Conservation (phyloP, 2,113 vertebrate species). For the Odontophorus gujanensis region DNA sequence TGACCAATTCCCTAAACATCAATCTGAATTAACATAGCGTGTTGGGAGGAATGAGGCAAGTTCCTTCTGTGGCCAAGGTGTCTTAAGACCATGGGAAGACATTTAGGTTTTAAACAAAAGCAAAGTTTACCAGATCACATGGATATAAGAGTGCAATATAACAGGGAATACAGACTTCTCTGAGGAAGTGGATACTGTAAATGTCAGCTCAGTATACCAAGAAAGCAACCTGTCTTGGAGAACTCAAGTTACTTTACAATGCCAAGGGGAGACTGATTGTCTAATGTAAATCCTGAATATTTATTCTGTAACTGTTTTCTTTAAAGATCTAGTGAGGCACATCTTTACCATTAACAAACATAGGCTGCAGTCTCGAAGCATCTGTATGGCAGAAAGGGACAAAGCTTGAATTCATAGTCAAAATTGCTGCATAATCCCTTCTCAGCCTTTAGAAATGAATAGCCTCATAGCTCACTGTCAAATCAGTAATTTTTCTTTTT, state of each 20-base stretch:
- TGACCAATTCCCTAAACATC: neutral
- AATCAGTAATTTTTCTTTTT: constrained; percentile 25
- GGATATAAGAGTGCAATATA: neutral
- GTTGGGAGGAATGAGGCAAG: neutral
- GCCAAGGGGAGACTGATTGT: neutral
- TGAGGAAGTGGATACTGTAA: neutral
- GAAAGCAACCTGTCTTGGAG: neutral
- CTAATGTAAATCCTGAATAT: neutral
- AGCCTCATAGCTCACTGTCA: neutral
- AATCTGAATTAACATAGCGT: neutral
- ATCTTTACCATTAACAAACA: neutral
- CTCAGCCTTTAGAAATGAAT: neutral
- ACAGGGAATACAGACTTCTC: neutral
- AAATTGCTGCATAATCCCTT: constrained; percentile 12
- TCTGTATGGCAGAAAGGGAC: neutral
- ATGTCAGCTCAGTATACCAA: constrained; percentile 31
- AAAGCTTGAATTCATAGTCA: neutral
- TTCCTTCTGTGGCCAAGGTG: neutral
- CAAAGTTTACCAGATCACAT: neutral
- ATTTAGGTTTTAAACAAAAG: constrained; percentile 30
- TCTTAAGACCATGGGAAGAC: neutral
- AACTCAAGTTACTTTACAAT: neutral
- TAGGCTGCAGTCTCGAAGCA: neutral
- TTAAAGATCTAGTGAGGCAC: neutral
- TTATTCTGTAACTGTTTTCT: neutral